phyloP scores from a whole-genome alignment of 2,797 vertebrate genomes.

The Hemitrygon akajei region DNA sequence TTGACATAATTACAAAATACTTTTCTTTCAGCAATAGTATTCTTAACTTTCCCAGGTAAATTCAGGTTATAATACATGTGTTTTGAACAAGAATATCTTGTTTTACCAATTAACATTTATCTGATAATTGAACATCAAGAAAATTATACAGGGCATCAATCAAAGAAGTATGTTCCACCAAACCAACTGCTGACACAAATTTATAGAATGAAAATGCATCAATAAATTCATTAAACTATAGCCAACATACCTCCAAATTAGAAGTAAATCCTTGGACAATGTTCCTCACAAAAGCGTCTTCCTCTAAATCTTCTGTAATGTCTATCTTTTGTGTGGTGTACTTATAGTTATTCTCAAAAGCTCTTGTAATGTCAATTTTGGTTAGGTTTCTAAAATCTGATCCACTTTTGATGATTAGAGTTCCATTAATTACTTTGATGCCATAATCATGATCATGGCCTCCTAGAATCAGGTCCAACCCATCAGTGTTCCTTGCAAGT shows the following conservation, averaged over 20 bases:
- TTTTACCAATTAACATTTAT: neutral
- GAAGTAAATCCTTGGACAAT: conserved; percentile 43
- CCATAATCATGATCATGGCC: conserved; percentile 46
- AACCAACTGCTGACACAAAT: neutral
- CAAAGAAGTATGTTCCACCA: neutral
- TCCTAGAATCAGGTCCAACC: conserved; percentile 43
- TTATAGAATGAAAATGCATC: neutral
- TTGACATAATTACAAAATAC: neutral
- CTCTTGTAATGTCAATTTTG: conserved; percentile 40
- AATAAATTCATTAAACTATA: conserved; percentile 38
- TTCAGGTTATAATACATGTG: neutral
- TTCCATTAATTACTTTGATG: conserved; percentile 46
- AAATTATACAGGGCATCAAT: neutral
- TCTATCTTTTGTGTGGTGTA: conserved; percentile 45
- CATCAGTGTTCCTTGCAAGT: conserved; percentile 41
- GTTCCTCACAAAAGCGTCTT: conserved; percentile 45
- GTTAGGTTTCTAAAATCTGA: conserved; percentile 46
- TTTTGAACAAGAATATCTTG: neutral
- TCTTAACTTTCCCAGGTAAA: neutral
- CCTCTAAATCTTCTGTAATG: conserved; percentile 43
- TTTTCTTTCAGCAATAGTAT: neutral
- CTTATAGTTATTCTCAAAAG: conserved; percentile 40
- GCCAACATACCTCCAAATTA: conserved; percentile 43
- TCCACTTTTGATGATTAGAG: conserved; percentile 46
- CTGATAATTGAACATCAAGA: neutral